A percentile compares a stretch with the other conserved stretches of the same genome.
Evolutionary conservation across 2,888 invertebrate genomes (phyloP).

Genomic region (Melanostoma mellinum): DNA sequence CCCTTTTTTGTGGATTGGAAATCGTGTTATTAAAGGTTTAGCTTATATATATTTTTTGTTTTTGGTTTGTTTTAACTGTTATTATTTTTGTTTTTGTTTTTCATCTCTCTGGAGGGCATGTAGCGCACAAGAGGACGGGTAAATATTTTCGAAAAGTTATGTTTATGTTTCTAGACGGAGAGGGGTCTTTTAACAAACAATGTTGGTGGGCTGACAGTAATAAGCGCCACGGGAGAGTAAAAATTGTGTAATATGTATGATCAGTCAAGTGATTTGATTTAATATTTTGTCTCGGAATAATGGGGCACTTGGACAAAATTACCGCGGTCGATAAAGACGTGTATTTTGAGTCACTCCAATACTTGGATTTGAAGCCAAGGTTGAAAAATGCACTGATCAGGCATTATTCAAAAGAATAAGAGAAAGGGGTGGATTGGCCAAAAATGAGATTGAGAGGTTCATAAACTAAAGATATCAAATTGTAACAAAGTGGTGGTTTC

Average conservation of each 20-base stretch:
- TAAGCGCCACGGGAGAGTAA: slow-evolving; percentile 14
- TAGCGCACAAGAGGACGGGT: slow-evolving; percentile 25
- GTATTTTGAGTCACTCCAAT: too few relatives aligned
- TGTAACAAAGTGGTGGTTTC: too few relatives aligned
- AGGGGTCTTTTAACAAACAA: not conserved
- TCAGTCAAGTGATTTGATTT: slow-evolving; percentile 32
- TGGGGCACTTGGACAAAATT: too few relatives aligned
- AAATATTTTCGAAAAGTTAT: slow-evolving; percentile 45
- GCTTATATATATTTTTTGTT: not conserved
- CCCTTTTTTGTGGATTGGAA: slow-evolving; percentile 45
- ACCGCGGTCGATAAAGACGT: too few relatives aligned
- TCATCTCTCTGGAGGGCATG: slow-evolving; percentile 15
- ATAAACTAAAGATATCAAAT: too few relatives aligned
- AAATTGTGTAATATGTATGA: slow-evolving; percentile 27
- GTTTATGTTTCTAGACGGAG: slow-evolving; percentile 20
- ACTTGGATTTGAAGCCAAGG: too few relatives aligned
- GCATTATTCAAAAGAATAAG: too few relatives aligned
- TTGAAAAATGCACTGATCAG: too few relatives aligned
- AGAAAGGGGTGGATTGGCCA: too few relatives aligned
- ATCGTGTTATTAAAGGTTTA: slow-evolving; percentile 56
- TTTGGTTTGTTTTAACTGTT: slow-evolving; percentile 5
- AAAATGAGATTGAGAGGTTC: too few relatives aligned
- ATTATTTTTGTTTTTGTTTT: slow-evolving; percentile 41
- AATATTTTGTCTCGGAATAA: too few relatives aligned
- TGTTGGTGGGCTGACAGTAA: slow-evolving; percentile 27